Percentiles rank a stretch among this genome's conserved stretches.
Evolutionary conservation across 2,113 vertebrate genomes (phyloP).

Genomic region (Gobio gobio): DNA sequence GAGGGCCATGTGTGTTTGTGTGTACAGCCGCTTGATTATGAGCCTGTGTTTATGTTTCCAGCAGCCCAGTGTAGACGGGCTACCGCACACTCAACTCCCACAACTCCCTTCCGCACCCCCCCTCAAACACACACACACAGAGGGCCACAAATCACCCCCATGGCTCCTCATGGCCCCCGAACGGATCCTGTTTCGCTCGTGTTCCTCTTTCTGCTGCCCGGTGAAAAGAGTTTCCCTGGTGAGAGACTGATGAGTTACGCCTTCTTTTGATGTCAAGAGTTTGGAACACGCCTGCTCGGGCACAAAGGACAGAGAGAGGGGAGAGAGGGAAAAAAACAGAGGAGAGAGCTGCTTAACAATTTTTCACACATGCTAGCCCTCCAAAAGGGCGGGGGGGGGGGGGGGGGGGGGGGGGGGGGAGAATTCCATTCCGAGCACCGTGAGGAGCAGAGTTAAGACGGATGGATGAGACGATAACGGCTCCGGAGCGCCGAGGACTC

Average conservation of each 20-base stretch:
- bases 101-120: slow-evolving; percentile 7
- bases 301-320: slow-evolving; percentile 65
- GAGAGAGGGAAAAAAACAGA: slow-evolving; percentile 4
- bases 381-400: slow-evolving; percentile 19
- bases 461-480: slow-evolving; percentile 50
- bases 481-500: slow-evolving; percentile 32
- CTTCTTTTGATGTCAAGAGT: slow-evolving; percentile 79
- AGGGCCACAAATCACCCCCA: slow-evolving; percentile 38
- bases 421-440: slow-evolving; percentile 27
- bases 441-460: slow-evolving; percentile 39
- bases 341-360: slow-evolving; percentile 35
- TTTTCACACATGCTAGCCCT: slow-evolving; percentile 21
- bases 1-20: slow-evolving; percentile 54
- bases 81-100: slow-evolving; percentile 1
- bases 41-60: slow-evolving; percentile 43
- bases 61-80: neutral
- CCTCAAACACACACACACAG: neutral
- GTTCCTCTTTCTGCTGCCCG: slow-evolving; percentile 67
- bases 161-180: slow-evolving; percentile 64
- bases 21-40: slow-evolving; percentile 55
- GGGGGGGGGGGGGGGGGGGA: neutral
- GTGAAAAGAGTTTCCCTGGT: slow-evolving; percentile 71
- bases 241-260: slow-evolving; percentile 78
- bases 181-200: slow-evolving; percentile 58
- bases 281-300: slow-evolving; percentile 72